phyloP scores from a whole-genome alignment of 1,140 invertebrate genomes.

The Magallana gigas region DNA sequence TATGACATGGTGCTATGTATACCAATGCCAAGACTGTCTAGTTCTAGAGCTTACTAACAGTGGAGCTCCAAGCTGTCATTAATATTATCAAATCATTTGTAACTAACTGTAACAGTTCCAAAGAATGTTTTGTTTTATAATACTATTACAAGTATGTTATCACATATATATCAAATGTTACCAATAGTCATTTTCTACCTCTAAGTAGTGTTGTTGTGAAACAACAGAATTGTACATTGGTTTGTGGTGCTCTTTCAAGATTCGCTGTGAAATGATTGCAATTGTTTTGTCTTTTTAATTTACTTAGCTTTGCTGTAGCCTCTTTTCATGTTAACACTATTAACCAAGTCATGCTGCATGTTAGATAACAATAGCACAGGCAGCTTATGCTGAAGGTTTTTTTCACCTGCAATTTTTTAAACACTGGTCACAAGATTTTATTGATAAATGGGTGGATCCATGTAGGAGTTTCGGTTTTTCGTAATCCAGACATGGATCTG shows the following conservation, averaged over 20 bases:
- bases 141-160: not conserved
- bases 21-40: not conserved
- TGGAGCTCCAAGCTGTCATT: not conserved
- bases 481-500: not conserved
- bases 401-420: not conserved
- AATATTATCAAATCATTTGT: not conserved
- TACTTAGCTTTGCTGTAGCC: not conserved
- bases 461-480: not conserved
- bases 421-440: not conserved
- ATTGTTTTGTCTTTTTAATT: no score
- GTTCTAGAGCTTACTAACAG: constrained; percentile 28
- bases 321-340: not conserved
- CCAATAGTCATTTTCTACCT: not conserved
- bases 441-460: not conserved
- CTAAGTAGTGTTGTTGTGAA: not conserved
- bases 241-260: no score
- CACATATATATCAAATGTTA: not conserved
- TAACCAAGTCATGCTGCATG: not conserved
- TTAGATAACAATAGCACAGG: not conserved
- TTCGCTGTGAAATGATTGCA: no score
- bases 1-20: not conserved
- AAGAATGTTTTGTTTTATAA: no score
- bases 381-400: not conserved
- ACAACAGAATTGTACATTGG: no score
- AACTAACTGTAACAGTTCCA: not conserved